Base-by-base conservation (phyloP, 2,888 invertebrate genomes). In the Lithophane ornitopus region DNA sequence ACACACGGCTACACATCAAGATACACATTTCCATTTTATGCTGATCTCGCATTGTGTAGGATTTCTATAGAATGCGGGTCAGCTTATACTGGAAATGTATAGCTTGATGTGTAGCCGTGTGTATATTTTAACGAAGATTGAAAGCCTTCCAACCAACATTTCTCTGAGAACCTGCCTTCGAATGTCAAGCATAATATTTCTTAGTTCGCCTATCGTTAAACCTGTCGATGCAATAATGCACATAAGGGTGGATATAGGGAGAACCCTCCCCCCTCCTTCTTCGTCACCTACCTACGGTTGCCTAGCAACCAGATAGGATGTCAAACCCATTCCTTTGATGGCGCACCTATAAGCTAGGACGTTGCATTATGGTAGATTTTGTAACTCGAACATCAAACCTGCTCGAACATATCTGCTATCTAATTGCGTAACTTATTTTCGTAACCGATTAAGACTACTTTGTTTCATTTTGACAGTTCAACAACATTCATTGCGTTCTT, bases 281-380 rank as follows among this genome's bases (percentile, higher is more conserved):
- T 74, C 80, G 74, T 76, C 82, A 85, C 54, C 65, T 28, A 85
- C 54, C 81, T 76, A 62, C 65, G 39, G 86, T 86, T 83, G 63
- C 87, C 73, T 83, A 81, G 86, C 84, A 87, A 86, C 84, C 34
- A 62, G 59, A 67, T 79, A 70, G 69, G 81, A 85, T 78, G 77
- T 85, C 87, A 86, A 80, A 85, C 71, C 76, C 86, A 86, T 74
- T 80, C 84, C 80, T 80, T 68, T 83, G 59, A 76, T 22, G 46
- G 19, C 52, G 39, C 69, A 68, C 58, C 49, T 49, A 28, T 63
- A 76, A 49, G 61, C 58, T 65, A 66, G 26, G 26, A 65, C 28
- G 54, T 49, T 68, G 54, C 49, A 28, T 74, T 52, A 44, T 56
- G 22, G 41, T 56, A 49, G 76, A 80, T 76, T 70, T 59, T 56